phyloP scores from a whole-genome alignment of 2,797 vertebrate genomes.

The Borostomias antarcticus region DNA sequence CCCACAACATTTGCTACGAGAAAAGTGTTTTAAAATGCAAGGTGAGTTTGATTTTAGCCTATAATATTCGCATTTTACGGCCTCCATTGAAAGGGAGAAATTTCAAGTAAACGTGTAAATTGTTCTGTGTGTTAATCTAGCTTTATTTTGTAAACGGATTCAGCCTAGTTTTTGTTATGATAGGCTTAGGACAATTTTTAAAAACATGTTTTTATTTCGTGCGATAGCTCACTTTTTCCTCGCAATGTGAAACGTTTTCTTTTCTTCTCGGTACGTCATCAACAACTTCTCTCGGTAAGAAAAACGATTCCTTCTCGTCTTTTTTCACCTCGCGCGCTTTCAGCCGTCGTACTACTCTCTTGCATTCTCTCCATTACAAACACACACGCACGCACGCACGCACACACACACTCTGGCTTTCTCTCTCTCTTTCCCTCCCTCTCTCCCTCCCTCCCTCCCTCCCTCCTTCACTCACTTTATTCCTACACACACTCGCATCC shows the following conservation, averaged over 20 bases:
- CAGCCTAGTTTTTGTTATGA: no score
- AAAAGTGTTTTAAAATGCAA: conserved; percentile 76
- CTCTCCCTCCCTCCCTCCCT: conserved; percentile 20
- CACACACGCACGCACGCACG: no score
- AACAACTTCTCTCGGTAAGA: conserved; percentile 1
- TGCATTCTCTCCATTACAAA: neutral
- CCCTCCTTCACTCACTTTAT: conserved; percentile 25
- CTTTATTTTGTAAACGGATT: neutral
- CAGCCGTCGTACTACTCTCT: neutral
- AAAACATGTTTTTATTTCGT: neutral
- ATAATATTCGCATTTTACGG: conserved; percentile 33
- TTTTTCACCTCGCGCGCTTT: neutral
- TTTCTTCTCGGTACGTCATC: neutral
- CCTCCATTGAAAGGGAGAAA: neutral
- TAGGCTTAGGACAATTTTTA: no score
- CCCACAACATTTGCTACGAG: conserved; percentile 70
- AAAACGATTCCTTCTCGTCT: conserved; percentile 5
- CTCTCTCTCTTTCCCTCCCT: neutral
- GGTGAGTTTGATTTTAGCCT: conserved; percentile 81
- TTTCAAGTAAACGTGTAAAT: neutral
- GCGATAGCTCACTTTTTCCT: neutral
- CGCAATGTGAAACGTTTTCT: neutral
- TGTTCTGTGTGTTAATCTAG: neutral
- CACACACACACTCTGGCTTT: no score
- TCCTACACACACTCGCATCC: neutral